These are phyloP conservation scores for Philereme transversata DNA, from an alignment of 2,888 invertebrate species.

Conservation along the genomic window DNA sequence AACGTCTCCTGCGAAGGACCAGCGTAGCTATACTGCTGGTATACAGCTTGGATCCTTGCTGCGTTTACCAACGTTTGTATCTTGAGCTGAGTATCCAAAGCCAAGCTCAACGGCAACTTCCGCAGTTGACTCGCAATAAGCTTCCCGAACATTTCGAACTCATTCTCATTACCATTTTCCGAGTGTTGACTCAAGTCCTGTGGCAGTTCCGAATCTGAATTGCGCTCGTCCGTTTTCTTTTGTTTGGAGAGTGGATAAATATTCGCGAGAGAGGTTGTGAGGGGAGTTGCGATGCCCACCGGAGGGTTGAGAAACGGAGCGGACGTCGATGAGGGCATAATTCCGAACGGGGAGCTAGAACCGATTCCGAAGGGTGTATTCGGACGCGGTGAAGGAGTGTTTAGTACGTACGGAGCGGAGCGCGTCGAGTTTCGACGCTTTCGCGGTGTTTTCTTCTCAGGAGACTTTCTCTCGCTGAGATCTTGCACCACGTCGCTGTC, in stretches of 20 bases:
- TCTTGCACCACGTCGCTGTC: constrained; percentile 79
- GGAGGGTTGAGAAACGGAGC: constrained; percentile 76
- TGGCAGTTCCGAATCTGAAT: constrained; percentile 65
- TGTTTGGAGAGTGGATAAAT: constrained; percentile 78
- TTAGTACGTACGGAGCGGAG: constrained; percentile 76
- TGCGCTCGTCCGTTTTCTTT: constrained; percentile 70
- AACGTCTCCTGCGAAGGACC: constrained; percentile 77
- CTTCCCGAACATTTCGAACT: constrained; percentile 80
- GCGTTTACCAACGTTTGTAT: constrained; percentile 77
- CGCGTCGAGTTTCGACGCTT: constrained; percentile 78
- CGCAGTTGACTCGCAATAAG: constrained; percentile 76
- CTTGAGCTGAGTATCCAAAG: constrained; percentile 76
- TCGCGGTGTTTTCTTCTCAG: constrained; percentile 76
- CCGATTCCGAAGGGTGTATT: constrained; percentile 72
- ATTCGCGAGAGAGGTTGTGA: constrained; percentile 74
- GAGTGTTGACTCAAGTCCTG: constrained; percentile 78
- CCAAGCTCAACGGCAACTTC: constrained; percentile 73
- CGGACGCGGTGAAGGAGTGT: constrained; percentile 77
- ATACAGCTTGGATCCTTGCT: constrained; percentile 76
- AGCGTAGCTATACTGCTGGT: constrained; percentile 78
- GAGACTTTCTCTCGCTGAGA: constrained; percentile 76
- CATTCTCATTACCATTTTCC: constrained; percentile 75
- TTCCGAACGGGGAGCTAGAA: constrained; percentile 69
- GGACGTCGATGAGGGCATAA: constrained; percentile 68
- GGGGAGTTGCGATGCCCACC: constrained; percentile 77